A percentile compares a stretch with the other conserved stretches of the same genome.
Conservation (phyloP, 2,113 vertebrate species). For the Seriola aureovittata region DNA sequence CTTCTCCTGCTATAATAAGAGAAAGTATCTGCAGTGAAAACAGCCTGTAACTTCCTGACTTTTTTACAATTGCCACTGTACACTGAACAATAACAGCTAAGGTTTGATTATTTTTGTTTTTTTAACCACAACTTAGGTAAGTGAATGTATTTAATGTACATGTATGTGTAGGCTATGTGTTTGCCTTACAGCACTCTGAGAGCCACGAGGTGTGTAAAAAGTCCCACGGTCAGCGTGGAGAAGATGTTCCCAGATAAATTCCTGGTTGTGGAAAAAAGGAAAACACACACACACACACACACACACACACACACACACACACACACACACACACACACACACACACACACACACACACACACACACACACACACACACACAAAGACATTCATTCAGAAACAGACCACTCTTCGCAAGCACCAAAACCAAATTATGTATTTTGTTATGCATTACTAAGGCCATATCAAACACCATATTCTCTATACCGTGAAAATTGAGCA, state of each 20-base stretch:
- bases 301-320: constrained; percentile 21
- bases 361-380: constrained; percentile 21
- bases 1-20: neutral
- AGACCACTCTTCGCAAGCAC: neutral
- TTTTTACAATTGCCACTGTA: neutral
- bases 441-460: neutral
- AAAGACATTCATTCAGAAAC: constrained; percentile 19
- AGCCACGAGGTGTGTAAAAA: constrained; percentile 88
- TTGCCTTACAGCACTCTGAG: constrained; percentile 90
- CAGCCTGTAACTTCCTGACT: neutral
- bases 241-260: constrained; percentile 95
- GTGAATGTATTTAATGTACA: neutral
- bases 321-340: constrained; percentile 23
- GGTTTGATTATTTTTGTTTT: neutral
- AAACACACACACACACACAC: constrained; percentile 24
- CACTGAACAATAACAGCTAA: neutral
- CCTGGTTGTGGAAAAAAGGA: constrained; percentile 71
- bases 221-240: constrained; percentile 88
- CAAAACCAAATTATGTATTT: neutral
- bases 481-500: constrained; percentile 25
- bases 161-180: neutral
- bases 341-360: constrained; percentile 22
- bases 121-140: neutral
- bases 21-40: constrained; percentile 11
- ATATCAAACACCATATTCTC: constrained; percentile 13